phyloP scores from a whole-genome alignment of 2,113 vertebrate species.

The Raja brachyura region DNA sequence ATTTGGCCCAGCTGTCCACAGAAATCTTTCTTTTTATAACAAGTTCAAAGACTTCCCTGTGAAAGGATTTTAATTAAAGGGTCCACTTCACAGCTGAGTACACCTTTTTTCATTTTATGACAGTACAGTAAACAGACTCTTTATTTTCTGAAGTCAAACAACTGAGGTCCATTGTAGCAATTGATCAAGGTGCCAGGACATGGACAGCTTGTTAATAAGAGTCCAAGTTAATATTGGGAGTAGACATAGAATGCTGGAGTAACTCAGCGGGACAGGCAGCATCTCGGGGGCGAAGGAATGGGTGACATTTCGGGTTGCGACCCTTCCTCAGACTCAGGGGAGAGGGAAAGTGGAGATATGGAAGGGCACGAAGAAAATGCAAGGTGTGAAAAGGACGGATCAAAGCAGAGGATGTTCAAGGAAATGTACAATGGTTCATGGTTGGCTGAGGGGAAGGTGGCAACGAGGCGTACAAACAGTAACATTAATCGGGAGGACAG shows the following conservation, averaged over 20 bases:
- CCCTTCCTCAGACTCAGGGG: too few relatives aligned
- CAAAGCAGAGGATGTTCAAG: too few relatives aligned
- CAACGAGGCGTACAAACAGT: too few relatives aligned
- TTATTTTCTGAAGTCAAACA: not conserved
- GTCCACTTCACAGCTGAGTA: not conserved
- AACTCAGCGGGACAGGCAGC: too few relatives aligned
- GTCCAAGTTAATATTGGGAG: not conserved
- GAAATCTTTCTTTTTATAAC: not conserved
- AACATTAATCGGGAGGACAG: too few relatives aligned
- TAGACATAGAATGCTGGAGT: not conserved
- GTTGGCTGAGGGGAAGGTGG: too few relatives aligned
- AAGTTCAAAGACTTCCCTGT: slow-evolving; percentile 3
- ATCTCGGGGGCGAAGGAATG: too few relatives aligned
- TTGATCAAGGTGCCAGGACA: not conserved
- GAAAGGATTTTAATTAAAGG: slow-evolving; percentile 34
- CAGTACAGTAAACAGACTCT: not conserved
- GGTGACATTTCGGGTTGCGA: too few relatives aligned
- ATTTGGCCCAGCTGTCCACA: not conserved
- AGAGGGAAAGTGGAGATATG: too few relatives aligned
- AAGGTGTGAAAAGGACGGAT: too few relatives aligned
- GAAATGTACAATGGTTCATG: too few relatives aligned
- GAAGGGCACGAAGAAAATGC: too few relatives aligned
- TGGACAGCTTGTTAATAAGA: not conserved
- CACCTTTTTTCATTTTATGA: not conserved
- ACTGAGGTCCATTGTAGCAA: not conserved